phyloP scores from a whole-genome alignment of 2,888 invertebrate species.

The Abrostola triplasia region DNA sequence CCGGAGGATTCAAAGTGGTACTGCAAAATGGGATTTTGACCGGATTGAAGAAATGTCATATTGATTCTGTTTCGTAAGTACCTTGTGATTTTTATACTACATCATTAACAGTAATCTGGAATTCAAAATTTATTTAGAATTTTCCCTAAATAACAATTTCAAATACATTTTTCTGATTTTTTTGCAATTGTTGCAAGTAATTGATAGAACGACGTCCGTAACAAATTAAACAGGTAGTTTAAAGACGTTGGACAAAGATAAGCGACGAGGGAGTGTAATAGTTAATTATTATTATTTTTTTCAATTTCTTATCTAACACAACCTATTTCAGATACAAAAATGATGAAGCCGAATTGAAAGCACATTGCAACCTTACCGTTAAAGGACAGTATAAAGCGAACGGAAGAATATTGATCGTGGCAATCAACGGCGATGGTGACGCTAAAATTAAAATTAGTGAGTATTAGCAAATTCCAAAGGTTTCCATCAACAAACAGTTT shows the following conservation, averaged over 20 bases:
- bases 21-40: slow-evolving; percentile 68
- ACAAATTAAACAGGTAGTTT: too few relatives aligned
- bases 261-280: too few relatives aligned
- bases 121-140: too few relatives aligned
- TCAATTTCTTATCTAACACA: too few relatives aligned
- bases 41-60: slow-evolving; percentile 73
- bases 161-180: too few relatives aligned
- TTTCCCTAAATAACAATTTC: too few relatives aligned
- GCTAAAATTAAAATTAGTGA: slow-evolving; percentile 73
- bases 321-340: slow-evolving; percentile 65
- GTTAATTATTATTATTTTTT: too few relatives aligned
- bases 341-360: slow-evolving; percentile 57
- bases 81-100: too few relatives aligned
- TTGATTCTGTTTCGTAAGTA: slow-evolving; percentile 71
- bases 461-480: slow-evolving; percentile 33
- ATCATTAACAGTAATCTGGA: too few relatives aligned
- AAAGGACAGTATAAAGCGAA: slow-evolving; percentile 74
- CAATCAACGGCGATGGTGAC: slow-evolving; percentile 76
- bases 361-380: slow-evolving; percentile 69
- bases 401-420: slow-evolving; percentile 71
- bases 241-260: too few relatives aligned
- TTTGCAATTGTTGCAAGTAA: too few relatives aligned
- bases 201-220: too few relatives aligned
- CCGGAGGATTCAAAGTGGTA: slow-evolving; percentile 72
- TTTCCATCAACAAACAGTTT: not conserved